Percentiles rank a stretch among this genome's conserved stretches.
phyloP scores from a whole-genome alignment of 1,140 invertebrate species.

The Ephestia elutella region DNA sequence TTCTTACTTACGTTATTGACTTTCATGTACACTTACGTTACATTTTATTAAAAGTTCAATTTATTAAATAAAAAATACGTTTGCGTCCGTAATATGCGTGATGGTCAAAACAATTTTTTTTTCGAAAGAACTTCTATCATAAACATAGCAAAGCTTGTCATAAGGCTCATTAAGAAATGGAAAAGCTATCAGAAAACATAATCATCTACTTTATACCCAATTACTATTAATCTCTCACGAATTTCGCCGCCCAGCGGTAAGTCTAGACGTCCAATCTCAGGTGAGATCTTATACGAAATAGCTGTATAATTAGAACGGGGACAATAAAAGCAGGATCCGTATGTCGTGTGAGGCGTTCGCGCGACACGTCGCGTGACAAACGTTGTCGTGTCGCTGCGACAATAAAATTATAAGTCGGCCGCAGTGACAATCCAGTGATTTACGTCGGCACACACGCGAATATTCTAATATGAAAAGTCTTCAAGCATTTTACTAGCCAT shows the following conservation, averaged over 20 bases:
- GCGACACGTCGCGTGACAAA: constrained; percentile 50
- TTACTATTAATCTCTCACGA: constrained; percentile 61
- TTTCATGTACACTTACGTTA: too few relatives aligned
- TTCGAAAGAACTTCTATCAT: too few relatives aligned
- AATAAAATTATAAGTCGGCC: constrained; percentile 72
- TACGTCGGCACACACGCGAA: constrained; percentile 68
- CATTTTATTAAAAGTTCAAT: too few relatives aligned
- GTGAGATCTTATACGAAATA: constrained; percentile 58
- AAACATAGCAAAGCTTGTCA: too few relatives aligned
- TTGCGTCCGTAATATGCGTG: too few relatives aligned
- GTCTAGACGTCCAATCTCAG: constrained; percentile 62
- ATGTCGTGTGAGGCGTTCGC: constrained; percentile 44
- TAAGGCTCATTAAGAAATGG: background rate
- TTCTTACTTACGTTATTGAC: too few relatives aligned
- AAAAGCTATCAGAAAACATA: constrained; percentile 43
- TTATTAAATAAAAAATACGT: too few relatives aligned
- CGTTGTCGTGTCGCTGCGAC: constrained; percentile 65
- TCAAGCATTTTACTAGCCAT: constrained; percentile 25
- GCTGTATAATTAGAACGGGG: constrained; percentile 58
- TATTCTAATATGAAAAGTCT: constrained; percentile 65
- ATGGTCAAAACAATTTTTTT: background rate
- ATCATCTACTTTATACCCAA: constrained; percentile 55
- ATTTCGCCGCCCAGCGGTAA: constrained; percentile 44
- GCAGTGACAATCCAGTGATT: constrained; percentile 73
- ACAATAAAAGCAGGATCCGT: constrained; percentile 63